phyloP scores from a whole-genome alignment of 2,113 vertebrate species.

The Odobenus rosmarus region DNA sequence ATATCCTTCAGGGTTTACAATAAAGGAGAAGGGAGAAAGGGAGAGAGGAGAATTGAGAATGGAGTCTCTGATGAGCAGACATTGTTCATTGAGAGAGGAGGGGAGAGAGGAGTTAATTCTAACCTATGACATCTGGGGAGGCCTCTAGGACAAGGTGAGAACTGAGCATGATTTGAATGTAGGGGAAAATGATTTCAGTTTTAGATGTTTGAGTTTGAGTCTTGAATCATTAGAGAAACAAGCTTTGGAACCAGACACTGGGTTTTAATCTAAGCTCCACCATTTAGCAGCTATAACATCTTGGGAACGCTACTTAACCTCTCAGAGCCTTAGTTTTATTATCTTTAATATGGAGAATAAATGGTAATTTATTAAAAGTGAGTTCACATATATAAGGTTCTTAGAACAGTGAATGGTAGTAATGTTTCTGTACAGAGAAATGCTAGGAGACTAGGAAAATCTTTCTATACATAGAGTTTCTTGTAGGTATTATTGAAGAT shows the following conservation, averaged over 20 bases:
- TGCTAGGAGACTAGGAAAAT: constrained; percentile 17
- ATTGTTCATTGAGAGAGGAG: not conserved
- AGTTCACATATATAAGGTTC: not conserved
- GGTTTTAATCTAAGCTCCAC: not conserved
- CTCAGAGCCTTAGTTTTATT: not conserved
- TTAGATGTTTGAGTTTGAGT: constrained; percentile 3
- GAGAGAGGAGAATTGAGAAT: not conserved
- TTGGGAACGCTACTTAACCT: not conserved
- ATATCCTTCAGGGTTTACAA: not conserved
- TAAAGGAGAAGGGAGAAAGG: not conserved
- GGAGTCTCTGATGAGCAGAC: not conserved
- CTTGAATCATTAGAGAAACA: constrained; percentile 12
- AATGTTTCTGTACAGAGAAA: not conserved
- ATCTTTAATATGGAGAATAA: constrained; percentile 3
- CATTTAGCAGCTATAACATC: not conserved
- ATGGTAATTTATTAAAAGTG: not conserved
- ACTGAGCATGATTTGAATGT: constrained; percentile 13
- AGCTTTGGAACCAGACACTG: not conserved
- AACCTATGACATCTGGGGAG: not conserved
- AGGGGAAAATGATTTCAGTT: not conserved
- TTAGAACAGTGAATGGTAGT: constrained; percentile 3
- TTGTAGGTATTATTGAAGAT: constrained; percentile 21
- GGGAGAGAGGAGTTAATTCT: not conserved
- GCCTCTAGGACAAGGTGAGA: not conserved
- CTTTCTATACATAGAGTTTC: constrained; percentile 6